A percentile compares a stretch with the other conserved stretches of the same genome.
These are phyloP conservation scores for Gadopsis marmoratus DNA, from an alignment of 2,797 vertebrate genomes.

Conservation along the genomic window DNA sequence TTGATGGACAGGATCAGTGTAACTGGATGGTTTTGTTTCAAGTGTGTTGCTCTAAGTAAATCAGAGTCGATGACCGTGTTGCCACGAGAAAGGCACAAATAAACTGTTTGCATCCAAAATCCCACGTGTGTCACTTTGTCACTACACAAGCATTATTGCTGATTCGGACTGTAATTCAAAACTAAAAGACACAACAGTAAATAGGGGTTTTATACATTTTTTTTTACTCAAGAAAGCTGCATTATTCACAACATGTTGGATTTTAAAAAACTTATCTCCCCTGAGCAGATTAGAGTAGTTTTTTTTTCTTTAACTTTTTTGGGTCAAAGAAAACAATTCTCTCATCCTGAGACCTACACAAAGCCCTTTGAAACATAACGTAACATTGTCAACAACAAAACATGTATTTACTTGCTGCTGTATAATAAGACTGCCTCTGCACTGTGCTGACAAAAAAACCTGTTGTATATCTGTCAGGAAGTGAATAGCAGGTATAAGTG, in stretches of 20 bases:
- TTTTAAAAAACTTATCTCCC: background rate
- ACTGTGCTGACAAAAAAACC: background rate
- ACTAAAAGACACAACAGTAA: background rate
- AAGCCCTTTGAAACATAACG: background rate
- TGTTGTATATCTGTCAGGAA: background rate
- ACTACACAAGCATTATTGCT: background rate
- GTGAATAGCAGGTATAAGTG: background rate
- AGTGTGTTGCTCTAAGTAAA: constrained; percentile 36
- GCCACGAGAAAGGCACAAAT: constrained; percentile 52
- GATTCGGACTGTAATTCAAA: background rate
- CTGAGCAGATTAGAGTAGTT: background rate
- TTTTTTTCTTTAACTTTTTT: background rate
- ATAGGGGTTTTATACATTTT: background rate
- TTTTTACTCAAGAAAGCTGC: background rate
- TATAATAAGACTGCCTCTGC: rapidly evolving
- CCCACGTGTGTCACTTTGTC: background rate
- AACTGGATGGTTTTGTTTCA: constrained; percentile 17
- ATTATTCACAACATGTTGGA: background rate
- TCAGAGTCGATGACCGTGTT: constrained; percentile 39
- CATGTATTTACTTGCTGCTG: background rate
- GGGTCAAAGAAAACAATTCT: constrained; percentile 34
- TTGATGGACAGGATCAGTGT: constrained; percentile 1
- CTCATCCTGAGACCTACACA: constrained; percentile 17
- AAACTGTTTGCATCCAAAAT: constrained; percentile 58
- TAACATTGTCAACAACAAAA: background rate